These are phyloP conservation scores for Pholis gunnellus DNA, from an alignment of 2,113 vertebrate genomes.

Conservation along the genomic window DNA sequence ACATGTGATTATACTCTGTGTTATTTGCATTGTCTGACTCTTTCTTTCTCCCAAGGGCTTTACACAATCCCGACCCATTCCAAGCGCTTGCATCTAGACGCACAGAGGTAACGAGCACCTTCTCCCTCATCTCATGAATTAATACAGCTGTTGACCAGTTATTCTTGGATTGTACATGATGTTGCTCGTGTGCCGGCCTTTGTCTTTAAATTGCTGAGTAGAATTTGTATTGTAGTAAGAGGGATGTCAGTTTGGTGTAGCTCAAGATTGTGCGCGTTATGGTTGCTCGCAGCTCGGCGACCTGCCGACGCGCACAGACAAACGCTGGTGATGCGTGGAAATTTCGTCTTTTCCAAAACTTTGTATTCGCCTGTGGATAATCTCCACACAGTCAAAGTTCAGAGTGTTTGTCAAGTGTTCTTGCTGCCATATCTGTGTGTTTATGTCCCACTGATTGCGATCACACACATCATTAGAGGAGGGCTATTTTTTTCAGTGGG, in stretches of 20 bases:
- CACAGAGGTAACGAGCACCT: slow-evolving; percentile 75
- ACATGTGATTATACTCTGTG: slow-evolving; percentile 46
- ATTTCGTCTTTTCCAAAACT: slow-evolving; percentile 65
- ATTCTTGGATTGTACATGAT: background rate
- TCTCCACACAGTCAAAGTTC: slow-evolving; percentile 24
- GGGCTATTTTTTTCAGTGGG: slow-evolving; percentile 30
- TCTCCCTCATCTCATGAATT: slow-evolving; percentile 51
- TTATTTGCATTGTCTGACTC: slow-evolving; percentile 48
- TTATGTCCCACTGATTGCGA: slow-evolving; percentile 6
- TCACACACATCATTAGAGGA: slow-evolving; percentile 17
- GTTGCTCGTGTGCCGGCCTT: background rate
- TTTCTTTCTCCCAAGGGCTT: slow-evolving; percentile 59
- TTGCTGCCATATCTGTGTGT: background rate
- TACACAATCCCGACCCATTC: slow-evolving; percentile 64
- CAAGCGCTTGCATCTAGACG: slow-evolving; percentile 59
- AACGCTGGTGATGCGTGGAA: slow-evolving; percentile 54
- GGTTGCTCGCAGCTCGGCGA: slow-evolving; percentile 65
- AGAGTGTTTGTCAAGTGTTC: slow-evolving; percentile 21
- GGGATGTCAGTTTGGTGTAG: slow-evolving; percentile 34
- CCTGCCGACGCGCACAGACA: slow-evolving; percentile 68
- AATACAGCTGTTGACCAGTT: background rate
- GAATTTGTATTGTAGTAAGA: slow-evolving; percentile 6
- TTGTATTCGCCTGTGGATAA: slow-evolving; percentile 60
- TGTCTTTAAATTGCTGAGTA: slow-evolving; percentile 8
- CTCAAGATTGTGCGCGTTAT: slow-evolving; percentile 69